phyloP scores from a whole-genome alignment of 2,888 invertebrate genomes.

The Melinaea marsaeus region DNA sequence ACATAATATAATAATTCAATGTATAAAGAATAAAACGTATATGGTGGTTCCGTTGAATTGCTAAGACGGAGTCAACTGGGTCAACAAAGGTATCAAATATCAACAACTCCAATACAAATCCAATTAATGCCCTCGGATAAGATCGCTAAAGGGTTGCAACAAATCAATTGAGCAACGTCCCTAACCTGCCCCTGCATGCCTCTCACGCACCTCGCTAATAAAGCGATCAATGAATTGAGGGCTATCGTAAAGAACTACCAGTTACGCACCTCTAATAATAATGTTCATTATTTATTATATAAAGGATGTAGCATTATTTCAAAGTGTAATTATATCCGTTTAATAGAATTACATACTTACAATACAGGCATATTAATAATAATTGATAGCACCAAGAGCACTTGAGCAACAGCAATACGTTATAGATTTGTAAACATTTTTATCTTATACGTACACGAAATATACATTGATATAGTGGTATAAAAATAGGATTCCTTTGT shows the following conservation, averaged over 20 bases:
- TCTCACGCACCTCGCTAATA: conserved; percentile 66
- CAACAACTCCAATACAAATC: conserved; percentile 1
- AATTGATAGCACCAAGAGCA: no score
- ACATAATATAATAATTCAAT: background rate
- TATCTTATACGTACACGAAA: background rate
- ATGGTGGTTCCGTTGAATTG: conserved; percentile 2
- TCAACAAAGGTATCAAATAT: conserved; percentile 1
- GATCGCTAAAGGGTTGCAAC: conserved; percentile 25
- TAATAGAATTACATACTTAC: no score
- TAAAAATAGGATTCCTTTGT: background rate
- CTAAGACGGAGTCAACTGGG: background rate
- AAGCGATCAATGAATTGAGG: conserved; percentile 64
- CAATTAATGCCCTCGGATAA: background rate
- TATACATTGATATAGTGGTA: background rate
- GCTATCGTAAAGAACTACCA: conserved; percentile 42
- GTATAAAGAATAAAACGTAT: background rate
- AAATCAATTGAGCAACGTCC: conserved; percentile 26
- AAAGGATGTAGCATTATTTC: background rate
- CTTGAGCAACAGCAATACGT: no score
- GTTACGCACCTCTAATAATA: conserved; percentile 40
- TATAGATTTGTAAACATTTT: background rate
- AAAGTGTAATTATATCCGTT: no score
- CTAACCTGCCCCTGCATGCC: conserved; percentile 45
- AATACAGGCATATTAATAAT: no score
- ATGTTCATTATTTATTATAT: conserved; percentile 20